These are phyloP conservation scores for Cerceris rybyensis DNA, from an alignment of 2,888 invertebrate genomes.

Conservation along the genomic window DNA sequence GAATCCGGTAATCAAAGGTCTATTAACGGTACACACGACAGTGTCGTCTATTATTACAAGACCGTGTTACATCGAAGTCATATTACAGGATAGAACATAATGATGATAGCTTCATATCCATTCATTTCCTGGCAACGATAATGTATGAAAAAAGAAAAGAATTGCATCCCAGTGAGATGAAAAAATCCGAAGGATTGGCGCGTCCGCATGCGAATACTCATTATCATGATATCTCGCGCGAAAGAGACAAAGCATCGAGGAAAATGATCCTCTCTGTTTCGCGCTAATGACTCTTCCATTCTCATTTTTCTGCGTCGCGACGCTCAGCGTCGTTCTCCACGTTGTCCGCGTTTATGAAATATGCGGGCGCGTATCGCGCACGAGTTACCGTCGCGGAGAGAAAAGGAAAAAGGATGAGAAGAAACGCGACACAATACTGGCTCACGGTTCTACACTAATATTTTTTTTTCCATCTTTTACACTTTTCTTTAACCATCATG, in stretches of 20 bases:
- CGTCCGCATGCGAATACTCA: background rate
- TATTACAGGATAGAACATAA: no score
- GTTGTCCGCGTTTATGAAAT: conserved; percentile 45
- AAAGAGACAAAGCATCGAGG: conserved; percentile 5
- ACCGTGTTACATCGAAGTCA: no score
- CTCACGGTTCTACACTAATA: conserved; percentile 13
- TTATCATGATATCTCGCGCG: conserved; percentile 18
- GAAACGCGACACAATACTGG: conserved; percentile 22
- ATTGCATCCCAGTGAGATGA: background rate
- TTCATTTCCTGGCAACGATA: no score
- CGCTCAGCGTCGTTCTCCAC: conserved; percentile 14
- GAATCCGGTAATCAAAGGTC: no score
- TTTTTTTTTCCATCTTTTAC: background rate
- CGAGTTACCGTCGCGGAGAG: conserved; percentile 10
- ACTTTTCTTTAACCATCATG: no score
- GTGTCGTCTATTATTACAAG: no score
- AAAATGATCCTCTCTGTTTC: conserved; percentile 51
- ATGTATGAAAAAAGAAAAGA: background rate
- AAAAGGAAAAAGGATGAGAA: conserved; percentile 12
- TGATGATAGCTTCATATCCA: no score
- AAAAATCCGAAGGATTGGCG: background rate
- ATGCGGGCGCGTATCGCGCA: conserved; percentile 16
- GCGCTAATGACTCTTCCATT: conserved; percentile 53
- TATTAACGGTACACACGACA: no score
- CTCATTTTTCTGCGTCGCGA: conserved; percentile 49